These are phyloP conservation scores for Diachrysia chrysitis DNA, from an alignment of 2,888 invertebrate species.

Conservation along the genomic window DNA sequence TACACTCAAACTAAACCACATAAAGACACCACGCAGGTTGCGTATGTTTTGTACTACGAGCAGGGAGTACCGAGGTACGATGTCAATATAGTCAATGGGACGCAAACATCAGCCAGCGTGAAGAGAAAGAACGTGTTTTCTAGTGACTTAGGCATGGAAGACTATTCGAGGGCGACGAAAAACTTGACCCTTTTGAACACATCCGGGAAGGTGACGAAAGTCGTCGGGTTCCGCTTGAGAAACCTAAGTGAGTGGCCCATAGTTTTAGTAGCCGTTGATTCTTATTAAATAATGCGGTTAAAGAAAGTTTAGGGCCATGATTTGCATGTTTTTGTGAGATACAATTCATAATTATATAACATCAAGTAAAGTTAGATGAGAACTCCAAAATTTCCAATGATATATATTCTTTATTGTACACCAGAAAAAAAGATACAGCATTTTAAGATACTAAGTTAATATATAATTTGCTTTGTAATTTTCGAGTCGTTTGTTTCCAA, in stretches of 20 bases:
- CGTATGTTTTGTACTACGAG: constrained; percentile 84
- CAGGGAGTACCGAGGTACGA: constrained; percentile 79
- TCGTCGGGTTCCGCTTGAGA: constrained; percentile 82
- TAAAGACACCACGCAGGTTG: constrained; percentile 76
- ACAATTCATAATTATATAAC: neutral
- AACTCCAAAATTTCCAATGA: neutral
- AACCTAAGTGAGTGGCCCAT: constrained; percentile 79
- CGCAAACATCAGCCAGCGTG: constrained; percentile 74
- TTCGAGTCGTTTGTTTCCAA: constrained; percentile 23
- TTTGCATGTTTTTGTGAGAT: neutral
- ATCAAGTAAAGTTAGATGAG: neutral
- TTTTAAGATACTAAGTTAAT: too few relatives aligned
- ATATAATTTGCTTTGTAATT: constrained; percentile 17
- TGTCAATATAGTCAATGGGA: constrained; percentile 65
- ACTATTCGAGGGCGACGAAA: constrained; percentile 74
- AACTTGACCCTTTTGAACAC: constrained; percentile 81
- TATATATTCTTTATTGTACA: too few relatives aligned
- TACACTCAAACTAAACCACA: constrained; percentile 61
- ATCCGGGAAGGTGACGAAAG: constrained; percentile 79
- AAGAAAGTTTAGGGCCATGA: constrained; percentile 16
- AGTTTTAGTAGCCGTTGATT: constrained; percentile 18
- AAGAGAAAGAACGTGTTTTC: constrained; percentile 78
- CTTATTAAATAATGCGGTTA: constrained; percentile 21
- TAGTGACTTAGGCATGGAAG: constrained; percentile 78
- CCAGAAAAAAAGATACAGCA: too few relatives aligned